These are phyloP conservation scores for Hemitrygon akajei DNA, from an alignment of 2,797 vertebrate species.

Conservation along the genomic window DNA sequence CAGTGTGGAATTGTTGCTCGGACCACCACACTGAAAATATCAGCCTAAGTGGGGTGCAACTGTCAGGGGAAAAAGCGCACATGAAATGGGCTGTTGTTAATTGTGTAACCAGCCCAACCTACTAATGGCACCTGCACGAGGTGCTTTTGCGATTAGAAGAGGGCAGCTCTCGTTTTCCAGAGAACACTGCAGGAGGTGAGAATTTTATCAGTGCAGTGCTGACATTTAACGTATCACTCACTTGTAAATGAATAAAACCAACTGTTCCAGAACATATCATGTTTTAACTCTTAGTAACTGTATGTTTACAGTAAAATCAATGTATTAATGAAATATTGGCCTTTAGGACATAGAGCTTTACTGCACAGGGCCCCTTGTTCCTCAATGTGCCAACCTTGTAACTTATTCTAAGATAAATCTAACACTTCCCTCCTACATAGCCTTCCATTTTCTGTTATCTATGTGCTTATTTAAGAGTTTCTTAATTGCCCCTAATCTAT, in stretches of 20 bases:
- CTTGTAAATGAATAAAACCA: background rate
- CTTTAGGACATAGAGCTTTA: background rate
- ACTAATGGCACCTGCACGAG: background rate
- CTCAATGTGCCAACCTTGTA: too few relatives aligned
- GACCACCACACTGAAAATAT: background rate
- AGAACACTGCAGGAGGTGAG: background rate
- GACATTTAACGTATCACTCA: background rate
- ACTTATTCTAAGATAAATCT: too few relatives aligned
- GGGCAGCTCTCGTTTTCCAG: background rate
- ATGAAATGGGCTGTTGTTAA: background rate
- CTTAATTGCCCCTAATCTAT: too few relatives aligned
- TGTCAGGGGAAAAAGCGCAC: background rate
- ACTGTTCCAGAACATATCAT: background rate
- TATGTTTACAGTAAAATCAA: background rate
- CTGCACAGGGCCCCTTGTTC: too few relatives aligned
- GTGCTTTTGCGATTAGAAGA: background rate
- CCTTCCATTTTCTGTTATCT: too few relatives aligned
- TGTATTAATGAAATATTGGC: background rate
- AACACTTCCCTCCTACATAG: too few relatives aligned
- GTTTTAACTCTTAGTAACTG: background rate
- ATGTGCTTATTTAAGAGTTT: too few relatives aligned
- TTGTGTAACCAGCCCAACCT: background rate
- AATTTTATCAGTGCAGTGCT: background rate
- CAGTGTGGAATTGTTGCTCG: background rate
- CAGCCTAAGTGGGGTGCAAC: background rate